phyloP scores from a whole-genome alignment of 2,113 vertebrate genomes.

The Strix aluco region DNA sequence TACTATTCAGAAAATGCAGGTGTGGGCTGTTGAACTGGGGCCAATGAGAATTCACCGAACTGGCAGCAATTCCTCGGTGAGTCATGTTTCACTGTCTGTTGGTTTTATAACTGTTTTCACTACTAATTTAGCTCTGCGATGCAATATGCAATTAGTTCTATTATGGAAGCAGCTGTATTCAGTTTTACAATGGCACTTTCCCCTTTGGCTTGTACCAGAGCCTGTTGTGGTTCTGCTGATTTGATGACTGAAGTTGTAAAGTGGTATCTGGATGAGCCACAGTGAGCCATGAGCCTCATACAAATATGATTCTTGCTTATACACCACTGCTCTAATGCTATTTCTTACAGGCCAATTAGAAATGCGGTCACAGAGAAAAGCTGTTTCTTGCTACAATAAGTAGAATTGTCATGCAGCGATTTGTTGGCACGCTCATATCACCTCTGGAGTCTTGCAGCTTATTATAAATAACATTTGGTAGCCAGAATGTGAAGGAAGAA shows the following conservation, averaged over 20 bases:
- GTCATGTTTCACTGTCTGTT: constrained; percentile 86
- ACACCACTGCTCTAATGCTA: constrained; percentile 60
- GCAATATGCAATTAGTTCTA: constrained; percentile 95
- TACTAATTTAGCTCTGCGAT: constrained; percentile 92
- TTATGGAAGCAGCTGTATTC: constrained; percentile 94
- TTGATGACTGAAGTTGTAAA: constrained; percentile 70
- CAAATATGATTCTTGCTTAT: constrained; percentile 67
- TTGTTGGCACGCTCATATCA: constrained; percentile 17
- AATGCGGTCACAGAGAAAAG: constrained; percentile 44
- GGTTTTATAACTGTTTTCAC: constrained; percentile 91
- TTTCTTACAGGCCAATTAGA: constrained; percentile 66
- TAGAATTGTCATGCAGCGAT: constrained; percentile 50
- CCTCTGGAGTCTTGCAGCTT: constrained; percentile 18
- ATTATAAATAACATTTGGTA: constrained; percentile 33
- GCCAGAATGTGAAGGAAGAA: accelerated
- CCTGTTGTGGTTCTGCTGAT: constrained; percentile 79
- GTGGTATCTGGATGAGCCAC: constrained; percentile 69
- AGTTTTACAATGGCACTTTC: constrained; percentile 80
- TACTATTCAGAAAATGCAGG: constrained; percentile 96
- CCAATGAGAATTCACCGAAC: constrained; percentile 83
- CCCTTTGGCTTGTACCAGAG: constrained; percentile 71
- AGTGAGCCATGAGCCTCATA: constrained; percentile 36
- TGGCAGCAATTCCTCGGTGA: constrained; percentile 84
- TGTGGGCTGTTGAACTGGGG: constrained; percentile 89
- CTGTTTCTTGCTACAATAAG: constrained; percentile 60